Conservation (phyloP, 2,113 vertebrate species). For the Cebus imitator region DNA sequence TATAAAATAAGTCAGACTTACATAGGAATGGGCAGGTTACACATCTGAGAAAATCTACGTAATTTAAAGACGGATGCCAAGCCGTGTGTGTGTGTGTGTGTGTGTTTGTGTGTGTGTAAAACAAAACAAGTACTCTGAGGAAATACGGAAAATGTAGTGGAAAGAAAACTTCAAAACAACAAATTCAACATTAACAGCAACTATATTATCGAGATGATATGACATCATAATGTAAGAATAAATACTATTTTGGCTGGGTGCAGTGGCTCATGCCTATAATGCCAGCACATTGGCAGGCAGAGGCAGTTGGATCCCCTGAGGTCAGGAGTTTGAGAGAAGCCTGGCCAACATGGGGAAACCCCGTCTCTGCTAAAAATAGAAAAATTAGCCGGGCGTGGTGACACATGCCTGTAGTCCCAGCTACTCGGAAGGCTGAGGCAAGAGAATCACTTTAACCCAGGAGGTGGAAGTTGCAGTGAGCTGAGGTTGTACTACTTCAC, state of each 20-base stretch:
- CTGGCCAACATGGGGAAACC: too few species aligned
- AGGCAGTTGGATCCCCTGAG: too few species aligned
- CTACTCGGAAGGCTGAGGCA: too few species aligned
- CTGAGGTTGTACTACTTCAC: too few species aligned
- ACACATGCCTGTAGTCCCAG: too few species aligned
- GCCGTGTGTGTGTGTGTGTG: background rate
- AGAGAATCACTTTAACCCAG: too few species aligned
- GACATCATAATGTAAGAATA: background rate
- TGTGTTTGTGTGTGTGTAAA: background rate
- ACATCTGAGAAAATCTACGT: background rate
- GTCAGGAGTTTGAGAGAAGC: too few species aligned
- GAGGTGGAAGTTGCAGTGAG: too few species aligned
- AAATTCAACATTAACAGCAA: background rate
- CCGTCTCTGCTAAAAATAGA: too few species aligned
- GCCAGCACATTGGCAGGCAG: too few species aligned
- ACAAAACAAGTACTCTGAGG: background rate
- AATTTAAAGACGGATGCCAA: background rate
- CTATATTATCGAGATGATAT: background rate
- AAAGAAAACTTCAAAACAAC: background rate
- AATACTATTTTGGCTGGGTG: background rate
- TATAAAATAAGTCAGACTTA: background rate
- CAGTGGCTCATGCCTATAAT: too few species aligned
- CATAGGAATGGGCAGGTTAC: background rate
- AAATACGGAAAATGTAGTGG: background rate
- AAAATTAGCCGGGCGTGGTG: too few species aligned